Base-by-base conservation (phyloP, 2,888 invertebrate genomes). In the Crocallis elinguaria region DNA sequence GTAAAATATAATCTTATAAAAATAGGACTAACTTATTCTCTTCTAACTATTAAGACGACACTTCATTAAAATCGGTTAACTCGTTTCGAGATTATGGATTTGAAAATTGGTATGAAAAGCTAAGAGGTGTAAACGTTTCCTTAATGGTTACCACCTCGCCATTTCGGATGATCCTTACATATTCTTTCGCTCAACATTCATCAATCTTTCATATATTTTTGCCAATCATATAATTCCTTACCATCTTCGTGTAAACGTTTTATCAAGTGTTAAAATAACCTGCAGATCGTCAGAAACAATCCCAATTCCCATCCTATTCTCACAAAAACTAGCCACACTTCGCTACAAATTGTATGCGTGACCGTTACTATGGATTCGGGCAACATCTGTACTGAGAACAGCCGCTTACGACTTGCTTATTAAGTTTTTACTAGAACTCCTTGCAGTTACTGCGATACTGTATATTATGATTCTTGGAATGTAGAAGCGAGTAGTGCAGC, bases 341-440 rank as follows among this genome's bases (percentile, higher is more conserved):
- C 42, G 45, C 13, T 21, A 46, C 51, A 59, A 55, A 49, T 49
- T 21, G 48, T 45, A 45, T 42, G 53, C 53, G 50, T 53, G 50
- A 53, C 53, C 37, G 29, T 43, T 33, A 42, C 35, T 23, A n/a
- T 14, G 36, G 48, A 45, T 60, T 54, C 57, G 37, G 57, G 48
- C 39, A 49, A 54, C 50, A 27, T 30, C 32, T 27, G 38, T 54
- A 48, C 53, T 6, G 12, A 44, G 50, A 50, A 50, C 12, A 2
- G 4, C 19, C 14, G 8, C 30, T 38, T 44, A 44, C 49, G 49
- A 49, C 30, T 14, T 30, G 48, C 55, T 53, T 51, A 62, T 62
- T 62, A 62, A 11, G 44, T 57, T 62, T 59, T 62, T 60, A 60
- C 55, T 52, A 52, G 62, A 62, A 62, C 14, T n/a, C 25, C n/a